These are phyloP conservation scores for Ictalurus furcatus DNA, from an alignment of 2,113 vertebrate species.

Conservation along the genomic window DNA sequence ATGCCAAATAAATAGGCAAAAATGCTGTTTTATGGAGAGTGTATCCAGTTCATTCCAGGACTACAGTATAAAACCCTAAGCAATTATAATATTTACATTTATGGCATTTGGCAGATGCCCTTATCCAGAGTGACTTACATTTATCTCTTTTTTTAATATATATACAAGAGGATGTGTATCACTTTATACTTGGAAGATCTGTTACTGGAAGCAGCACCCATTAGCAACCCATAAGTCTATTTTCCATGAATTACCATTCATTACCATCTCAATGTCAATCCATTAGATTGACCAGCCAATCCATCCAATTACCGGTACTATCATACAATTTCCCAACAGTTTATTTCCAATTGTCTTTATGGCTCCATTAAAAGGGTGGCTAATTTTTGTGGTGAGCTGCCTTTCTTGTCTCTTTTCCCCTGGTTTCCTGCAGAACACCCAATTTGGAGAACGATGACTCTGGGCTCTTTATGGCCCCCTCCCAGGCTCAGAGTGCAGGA, in stretches of 20 bases:
- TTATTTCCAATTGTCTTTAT: conserved; percentile 56
- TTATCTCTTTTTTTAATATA: too few species aligned
- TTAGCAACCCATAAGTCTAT: conserved; percentile 52
- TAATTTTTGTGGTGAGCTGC: conserved; percentile 50
- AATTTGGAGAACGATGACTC: conserved; percentile 44
- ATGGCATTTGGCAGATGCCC: too few species aligned
- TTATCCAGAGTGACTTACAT: too few species aligned
- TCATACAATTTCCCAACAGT: conserved; percentile 50
- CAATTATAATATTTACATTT: background rate
- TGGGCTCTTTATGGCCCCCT: conserved; percentile 52
- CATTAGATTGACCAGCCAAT: conserved; percentile 56
- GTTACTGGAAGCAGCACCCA: conserved; percentile 48
- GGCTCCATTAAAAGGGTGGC: conserved; percentile 53
- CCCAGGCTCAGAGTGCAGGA: conserved; percentile 49
- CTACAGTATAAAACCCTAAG: background rate
- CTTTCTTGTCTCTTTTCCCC: conserved; percentile 24
- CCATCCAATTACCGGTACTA: conserved; percentile 53
- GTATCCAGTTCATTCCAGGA: background rate
- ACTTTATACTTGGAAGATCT: conserved; percentile 37
- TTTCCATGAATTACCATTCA: conserved; percentile 57
- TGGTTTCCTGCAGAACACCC: conserved; percentile 44
- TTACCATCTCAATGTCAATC: conserved; percentile 55
- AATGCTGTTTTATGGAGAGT: background rate
- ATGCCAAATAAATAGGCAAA: background rate
- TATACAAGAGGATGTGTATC: background rate